Evolutionary conservation across 2,113 vertebrate species (phyloP), one percentile per base, ranked within the genome.

Genomic region (Microcebus lehilahytsara): DNA sequence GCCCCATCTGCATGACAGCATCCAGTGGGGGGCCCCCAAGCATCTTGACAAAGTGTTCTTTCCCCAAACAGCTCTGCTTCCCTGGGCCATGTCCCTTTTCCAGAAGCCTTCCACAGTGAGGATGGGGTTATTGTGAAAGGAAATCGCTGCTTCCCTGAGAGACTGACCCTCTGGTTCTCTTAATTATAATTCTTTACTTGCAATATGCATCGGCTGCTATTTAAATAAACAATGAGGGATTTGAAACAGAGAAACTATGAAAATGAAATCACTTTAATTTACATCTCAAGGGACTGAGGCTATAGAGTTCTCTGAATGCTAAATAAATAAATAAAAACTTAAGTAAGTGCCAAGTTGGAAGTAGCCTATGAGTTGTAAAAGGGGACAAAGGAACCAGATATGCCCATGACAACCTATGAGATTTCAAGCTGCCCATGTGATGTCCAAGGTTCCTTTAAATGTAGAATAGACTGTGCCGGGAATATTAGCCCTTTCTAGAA

Each of bases 221-320:
- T 93, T 96, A 95, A 96, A 94, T 91, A 97, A 97, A 96, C 93
- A 97, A 91, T 72, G 96, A 93, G 93, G 95, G 78, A 80, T 94
- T 91, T 95, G 60, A 96, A 94, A 96, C 32, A 62, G 77, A 97
- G 96, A 96, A 94, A 97, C 75, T 67, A 91, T 22, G 93, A 97
- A 96, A 96, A 97, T 64, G 87, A 97, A 97, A 87, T 85, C 91
- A 85, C 88, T 96, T 97, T 97, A 94, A 96, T 94, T 97, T 96
- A 72, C 20, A 93, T 79, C 94, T 83, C 75, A 25, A 71, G 89
- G 72, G 94, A 56, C 22, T 12, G 23, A 74, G 27, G 88, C 85
- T 60, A 20, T 46, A 46, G 34, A 72, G n/a, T 92, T 88, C 56
- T 95, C 53, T 32, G 49, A 95, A 96, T 64, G 89, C n/a, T 81